These are phyloP conservation scores for Lasioglossum albipes DNA, from an alignment of 1,140 invertebrate genomes.

Conservation along the genomic window DNA sequence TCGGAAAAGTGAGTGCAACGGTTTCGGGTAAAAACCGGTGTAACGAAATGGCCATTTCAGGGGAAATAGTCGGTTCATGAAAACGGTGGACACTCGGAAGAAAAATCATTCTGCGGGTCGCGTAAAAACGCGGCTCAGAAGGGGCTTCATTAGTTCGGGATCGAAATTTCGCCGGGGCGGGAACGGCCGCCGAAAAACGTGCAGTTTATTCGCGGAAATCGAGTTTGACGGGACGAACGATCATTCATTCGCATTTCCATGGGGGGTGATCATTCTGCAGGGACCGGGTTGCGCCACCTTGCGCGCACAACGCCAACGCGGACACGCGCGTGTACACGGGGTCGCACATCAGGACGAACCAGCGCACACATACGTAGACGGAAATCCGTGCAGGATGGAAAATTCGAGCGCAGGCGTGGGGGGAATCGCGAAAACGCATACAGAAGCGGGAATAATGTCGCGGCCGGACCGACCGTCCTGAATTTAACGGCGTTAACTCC, in stretches of 20 bases:
- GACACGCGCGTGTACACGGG: neutral
- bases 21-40: no score
- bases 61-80: neutral
- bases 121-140: slow-evolving; percentile 16
- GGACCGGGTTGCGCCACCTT: neutral
- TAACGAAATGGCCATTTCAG: no score
- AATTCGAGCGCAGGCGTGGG: neutral
- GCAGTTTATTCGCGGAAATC: slow-evolving; percentile 51
- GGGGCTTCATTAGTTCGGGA: slow-evolving; percentile 17
- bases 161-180: slow-evolving; percentile 18
- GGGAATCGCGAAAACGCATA: neutral
- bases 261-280: slow-evolving; percentile 44
- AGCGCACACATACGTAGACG: no score
- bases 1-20: no score
- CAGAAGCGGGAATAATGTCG: slow-evolving; percentile 67
- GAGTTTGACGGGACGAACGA: slow-evolving; percentile 54
- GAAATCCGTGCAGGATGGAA: neutral
- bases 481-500: slow-evolving; percentile 73
- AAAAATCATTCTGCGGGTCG: neutral
- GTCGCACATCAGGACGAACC: neutral
- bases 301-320: neutral
- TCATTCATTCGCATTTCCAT: slow-evolving; percentile 60
- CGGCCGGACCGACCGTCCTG: slow-evolving; percentile 64
- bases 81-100: neutral
- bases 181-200: slow-evolving; percentile 17